Evolutionary conservation across 1,140 invertebrate species (phyloP).

Genomic region (Zaprionus ornatus): DNA sequence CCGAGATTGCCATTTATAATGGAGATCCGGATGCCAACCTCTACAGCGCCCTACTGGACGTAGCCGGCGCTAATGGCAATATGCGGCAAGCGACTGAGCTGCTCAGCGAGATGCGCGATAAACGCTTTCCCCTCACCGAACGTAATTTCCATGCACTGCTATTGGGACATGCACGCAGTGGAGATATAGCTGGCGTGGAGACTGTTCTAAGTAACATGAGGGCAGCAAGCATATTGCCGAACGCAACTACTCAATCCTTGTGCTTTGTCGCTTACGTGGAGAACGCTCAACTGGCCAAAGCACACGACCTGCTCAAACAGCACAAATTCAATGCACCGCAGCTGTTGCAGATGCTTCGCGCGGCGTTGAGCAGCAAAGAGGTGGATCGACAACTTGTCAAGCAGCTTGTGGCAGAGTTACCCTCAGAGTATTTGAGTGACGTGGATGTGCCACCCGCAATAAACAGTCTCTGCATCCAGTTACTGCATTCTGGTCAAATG

Average conservation of each 20-base stretch:
- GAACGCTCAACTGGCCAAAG: conserved; percentile 62
- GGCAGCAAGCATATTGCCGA: conserved; percentile 69
- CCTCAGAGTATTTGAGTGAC: conserved; percentile 48
- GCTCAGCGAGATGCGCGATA: conserved; percentile 85
- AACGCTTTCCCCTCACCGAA: conserved; percentile 84
- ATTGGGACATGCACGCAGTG: conserved; percentile 84
- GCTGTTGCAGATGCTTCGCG: conserved; percentile 65
- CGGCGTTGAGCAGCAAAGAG: conserved; percentile 3
- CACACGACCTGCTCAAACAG: conserved; percentile 47
- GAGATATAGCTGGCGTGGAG: conserved; percentile 74
- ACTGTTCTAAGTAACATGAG: conserved; percentile 83
- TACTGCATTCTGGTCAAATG: conserved; percentile 47
- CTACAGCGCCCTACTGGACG: conserved; percentile 79
- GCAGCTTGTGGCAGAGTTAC: conserved; percentile 56
- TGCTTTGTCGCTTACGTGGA: conserved; percentile 86
- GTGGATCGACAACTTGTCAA: conserved; percentile 43
- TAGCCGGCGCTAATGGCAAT: conserved; percentile 84
- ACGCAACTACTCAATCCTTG: conserved; percentile 82
- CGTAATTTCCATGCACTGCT: conserved; percentile 85
- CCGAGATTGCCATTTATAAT: conserved; percentile 59
- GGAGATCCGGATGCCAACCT: conserved; percentile 33
- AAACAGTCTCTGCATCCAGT: conserved; percentile 61
- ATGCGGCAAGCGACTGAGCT: conserved; percentile 84
- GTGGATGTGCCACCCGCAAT: conserved; percentile 60
- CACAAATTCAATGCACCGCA: conserved; percentile 54